These are phyloP conservation scores for Mastomys natalensis DNA, from an alignment of 2,113 vertebrate genomes.

Conservation along the genomic window DNA sequence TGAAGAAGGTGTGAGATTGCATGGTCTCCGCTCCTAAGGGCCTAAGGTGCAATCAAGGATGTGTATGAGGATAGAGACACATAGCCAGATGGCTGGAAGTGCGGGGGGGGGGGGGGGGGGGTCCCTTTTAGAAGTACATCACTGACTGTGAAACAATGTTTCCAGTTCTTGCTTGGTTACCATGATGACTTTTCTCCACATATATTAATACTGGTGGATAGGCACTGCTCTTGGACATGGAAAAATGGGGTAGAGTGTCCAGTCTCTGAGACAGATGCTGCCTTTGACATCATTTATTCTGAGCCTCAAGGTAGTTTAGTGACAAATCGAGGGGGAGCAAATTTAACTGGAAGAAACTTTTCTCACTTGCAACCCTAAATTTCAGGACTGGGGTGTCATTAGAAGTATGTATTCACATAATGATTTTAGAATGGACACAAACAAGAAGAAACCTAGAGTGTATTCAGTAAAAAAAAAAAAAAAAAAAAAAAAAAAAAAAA, in stretches of 20 bases:
- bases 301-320: constrained; percentile 17
- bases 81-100: not conserved
- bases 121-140: not conserved
- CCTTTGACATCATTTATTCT: not conserved
- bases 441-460: not conserved
- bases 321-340: not conserved
- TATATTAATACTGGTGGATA: not conserved
- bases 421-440: constrained; percentile 22
- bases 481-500: not conserved
- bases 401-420: not conserved
- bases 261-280: constrained; percentile 29
- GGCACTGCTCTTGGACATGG: constrained; percentile 15
- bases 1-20: not conserved
- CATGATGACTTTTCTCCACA: constrained; percentile 38
- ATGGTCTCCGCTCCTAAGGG: not conserved
- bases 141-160: not conserved
- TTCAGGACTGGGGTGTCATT: constrained; percentile 9
- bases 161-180: constrained; percentile 49
- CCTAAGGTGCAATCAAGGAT: not conserved
- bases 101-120: too few species aligned
- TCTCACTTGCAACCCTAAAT: constrained; percentile 17
- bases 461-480: not conserved
- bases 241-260: not conserved
- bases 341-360: not conserved
- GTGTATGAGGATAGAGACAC: not conserved